Base-by-base conservation (phyloP, 2,888 invertebrate species). In the Andrena bucephala region DNA sequence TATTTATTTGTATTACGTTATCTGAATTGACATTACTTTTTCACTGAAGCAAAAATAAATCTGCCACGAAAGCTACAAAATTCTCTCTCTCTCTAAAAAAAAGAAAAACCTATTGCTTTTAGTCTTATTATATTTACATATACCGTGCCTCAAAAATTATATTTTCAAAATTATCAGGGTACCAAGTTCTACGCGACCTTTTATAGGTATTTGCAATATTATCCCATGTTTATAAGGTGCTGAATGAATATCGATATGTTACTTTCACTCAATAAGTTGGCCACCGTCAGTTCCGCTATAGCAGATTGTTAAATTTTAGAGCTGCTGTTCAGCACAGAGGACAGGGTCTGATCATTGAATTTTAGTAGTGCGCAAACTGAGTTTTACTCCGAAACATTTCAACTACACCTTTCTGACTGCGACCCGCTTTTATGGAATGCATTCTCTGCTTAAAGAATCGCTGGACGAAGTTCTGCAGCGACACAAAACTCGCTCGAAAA, bases 381-480 rank as follows among this genome's bases (percentile, higher is more conserved):
- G 71, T 84, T 84, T 84, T 75, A 82, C 77, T 77, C 71, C 66
- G 52, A 31, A 27, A 82, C 70, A 27, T 36, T 36, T 57, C 10
- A 59, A 69, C 36, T 71, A 79, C 60, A 77, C 72, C 33, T 74
- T 42, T 82, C 29, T 63, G 20, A 36, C 52, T 69, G 33, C 50
- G 31, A 36, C 57, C 54, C 33, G 62, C 24, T 4, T 81, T 83
- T 80, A 42, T 52, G 77, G 84, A 83, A 84, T 85, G 76, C 77
- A 81, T 84, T 89, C 86, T 90, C 87, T 85, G 89, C 89, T 84
- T 87, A 76, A 77, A 72, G 74, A 89, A 79, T 86, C 78, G 74
- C 75, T 72, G 54, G 70, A 77, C 63, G 74, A 81, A 87, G 82
- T 86, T 89, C 84, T 81, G 81, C 84, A 70, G 68, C 74, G 81